Base-by-base conservation (phyloP, 1,140 invertebrate species). In the Cardiocondyla obscurior region DNA sequence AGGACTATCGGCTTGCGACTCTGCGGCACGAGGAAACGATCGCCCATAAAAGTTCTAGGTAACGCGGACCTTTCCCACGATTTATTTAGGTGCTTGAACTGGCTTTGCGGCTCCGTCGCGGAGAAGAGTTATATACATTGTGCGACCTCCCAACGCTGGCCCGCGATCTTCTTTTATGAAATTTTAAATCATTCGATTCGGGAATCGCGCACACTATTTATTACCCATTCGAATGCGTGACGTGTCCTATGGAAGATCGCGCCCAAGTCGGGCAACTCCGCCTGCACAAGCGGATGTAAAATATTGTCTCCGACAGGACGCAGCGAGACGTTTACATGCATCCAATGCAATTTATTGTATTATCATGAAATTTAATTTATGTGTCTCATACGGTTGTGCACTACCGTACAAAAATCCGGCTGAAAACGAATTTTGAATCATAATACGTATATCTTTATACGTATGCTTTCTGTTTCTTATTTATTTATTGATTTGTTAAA, bases 301-400 rank as follows among this genome's bases (percentile, higher is more conserved):
- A 90, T 91, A 90, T 89, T 65, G 86, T 77, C 46, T 39, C 19
- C 42, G 64, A 28, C 65, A 28, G 14, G 28, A 44, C 44, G 28
- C 57, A 12, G 39, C 49, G n/a, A 69, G 89, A 90, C 90, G 28
- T 92, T 91, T 91, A 91, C 87, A 90, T 55, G 79, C 82, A 82
- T 91, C 87, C 85, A 28, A 51, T 30, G 62, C 81, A 90, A 92
- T 92, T 92, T 91, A 92, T 91, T 86, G 83, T 90, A 90, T 90
- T 92, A 91, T 91, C 89, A 67, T 39, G 82, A 69, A 55, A 87
- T 89, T 83, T 90, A 90, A 92, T 91, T 91, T 90, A 91, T 90
- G 88, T 44, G 55, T 72, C 62, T 58, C 82, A 58, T 16, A 25
- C 16, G 8, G 8, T 81, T 60, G 67, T 28, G 19, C n/a, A 30